These are phyloP conservation scores for Promerops cafer DNA, from an alignment of 2,113 vertebrate species.

Conservation along the genomic window DNA sequence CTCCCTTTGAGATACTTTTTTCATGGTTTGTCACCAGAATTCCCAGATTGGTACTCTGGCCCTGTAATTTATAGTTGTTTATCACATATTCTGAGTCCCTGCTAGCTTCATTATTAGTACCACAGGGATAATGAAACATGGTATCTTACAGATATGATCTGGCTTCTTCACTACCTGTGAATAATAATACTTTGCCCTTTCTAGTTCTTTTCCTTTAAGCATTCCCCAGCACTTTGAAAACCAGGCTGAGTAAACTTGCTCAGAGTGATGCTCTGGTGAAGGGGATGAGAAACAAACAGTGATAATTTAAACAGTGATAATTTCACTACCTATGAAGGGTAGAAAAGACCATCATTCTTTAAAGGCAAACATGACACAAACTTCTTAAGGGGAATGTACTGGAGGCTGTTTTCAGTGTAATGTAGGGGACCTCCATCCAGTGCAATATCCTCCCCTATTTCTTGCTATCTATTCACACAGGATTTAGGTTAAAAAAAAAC, in stretches of 20 bases:
- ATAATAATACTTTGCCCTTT: constrained; percentile 50
- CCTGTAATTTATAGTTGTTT: constrained; percentile 46
- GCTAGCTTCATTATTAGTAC: constrained; percentile 37
- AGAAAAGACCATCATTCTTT: neutral
- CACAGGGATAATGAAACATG: constrained; percentile 55
- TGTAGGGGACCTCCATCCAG: neutral
- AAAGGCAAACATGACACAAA: neutral
- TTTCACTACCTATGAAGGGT: neutral
- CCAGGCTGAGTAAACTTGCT: neutral
- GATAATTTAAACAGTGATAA: constrained; percentile 7
- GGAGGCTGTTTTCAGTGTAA: neutral
- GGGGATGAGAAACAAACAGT: neutral
- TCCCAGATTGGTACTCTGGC: constrained; percentile 7
- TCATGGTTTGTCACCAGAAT: constrained; percentile 25
- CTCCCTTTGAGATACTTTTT: constrained; percentile 23
- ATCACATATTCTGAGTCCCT: constrained; percentile 28
- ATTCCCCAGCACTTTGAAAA: constrained; percentile 27
- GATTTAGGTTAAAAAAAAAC: neutral
- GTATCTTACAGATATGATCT: constrained; percentile 38
- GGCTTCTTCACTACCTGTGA: constrained; percentile 30
- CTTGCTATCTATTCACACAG: neutral
- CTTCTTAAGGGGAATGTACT: neutral
- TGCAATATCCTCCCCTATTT: neutral
- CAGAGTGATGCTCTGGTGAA: neutral
- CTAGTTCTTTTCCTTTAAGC: constrained; percentile 29